These are phyloP conservation scores for Scolanthus callimorphus DNA, from an alignment of 92 coral and sea anemone genomes.

Conservation along the genomic window DNA sequence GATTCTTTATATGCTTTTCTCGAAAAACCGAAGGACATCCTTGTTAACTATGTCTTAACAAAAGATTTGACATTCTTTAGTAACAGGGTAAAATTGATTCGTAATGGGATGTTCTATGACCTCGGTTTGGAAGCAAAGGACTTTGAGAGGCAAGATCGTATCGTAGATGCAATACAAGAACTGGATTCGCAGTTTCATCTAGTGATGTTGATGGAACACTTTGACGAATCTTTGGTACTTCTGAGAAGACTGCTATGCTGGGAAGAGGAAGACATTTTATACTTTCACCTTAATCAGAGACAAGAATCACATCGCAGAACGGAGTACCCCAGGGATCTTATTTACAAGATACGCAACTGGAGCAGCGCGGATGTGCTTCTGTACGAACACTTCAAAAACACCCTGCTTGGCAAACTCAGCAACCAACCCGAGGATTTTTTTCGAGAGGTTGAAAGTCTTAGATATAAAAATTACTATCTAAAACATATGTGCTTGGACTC, in stretches of 20 bases:
- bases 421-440: slow-evolving; percentile 41
- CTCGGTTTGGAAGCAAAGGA: slow-evolving; percentile 80
- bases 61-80: slow-evolving; percentile 75
- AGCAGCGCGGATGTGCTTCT: slow-evolving; percentile 66
- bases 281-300: slow-evolving; percentile 79
- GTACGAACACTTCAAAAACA: slow-evolving; percentile 58
- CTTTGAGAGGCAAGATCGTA: slow-evolving; percentile 50
- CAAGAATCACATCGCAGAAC: slow-evolving; percentile 25
- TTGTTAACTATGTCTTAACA: slow-evolving; percentile 71
- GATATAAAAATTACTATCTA: slow-evolving; percentile 33
- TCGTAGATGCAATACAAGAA: slow-evolving; percentile 25
- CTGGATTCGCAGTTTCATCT: slow-evolving; percentile 69
- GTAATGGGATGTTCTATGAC: slow-evolving; percentile 93
- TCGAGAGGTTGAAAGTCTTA: slow-evolving; percentile 51
- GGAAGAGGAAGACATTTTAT: slow-evolving; percentile 64
- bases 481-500: slow-evolving; percentile 66
- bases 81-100: slow-evolving; percentile 77
- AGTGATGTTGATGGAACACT: slow-evolving; percentile 68
- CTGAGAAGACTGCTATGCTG: slow-evolving; percentile 81
- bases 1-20: slow-evolving; percentile 77
- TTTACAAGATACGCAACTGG: slow-evolving; percentile 62
- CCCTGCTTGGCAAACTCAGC: slow-evolving; percentile 34
- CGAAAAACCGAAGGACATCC: slow-evolving; percentile 69
- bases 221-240: slow-evolving; percentile 83
- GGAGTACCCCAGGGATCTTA: slow-evolving; percentile 27